phyloP scores from a whole-genome alignment of 1,140 invertebrate species.

The Rhysida immarginata region DNA sequence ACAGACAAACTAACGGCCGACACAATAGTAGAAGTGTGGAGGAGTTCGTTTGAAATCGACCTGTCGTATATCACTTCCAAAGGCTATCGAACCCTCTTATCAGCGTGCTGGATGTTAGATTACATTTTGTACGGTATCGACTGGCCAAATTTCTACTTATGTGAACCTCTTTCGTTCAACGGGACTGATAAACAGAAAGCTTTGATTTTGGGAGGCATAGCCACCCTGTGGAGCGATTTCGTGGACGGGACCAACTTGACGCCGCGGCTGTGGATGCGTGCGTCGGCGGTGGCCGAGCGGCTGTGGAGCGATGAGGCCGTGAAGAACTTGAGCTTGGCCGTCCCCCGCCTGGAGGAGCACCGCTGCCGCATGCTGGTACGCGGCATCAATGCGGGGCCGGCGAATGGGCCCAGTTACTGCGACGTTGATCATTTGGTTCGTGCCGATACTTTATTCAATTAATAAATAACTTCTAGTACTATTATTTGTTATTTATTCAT shows the following conservation, averaged over 20 bases:
- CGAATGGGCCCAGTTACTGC: conserved; percentile 32
- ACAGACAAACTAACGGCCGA: conserved; percentile 39
- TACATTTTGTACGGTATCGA: conserved; percentile 23
- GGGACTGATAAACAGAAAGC: conserved; percentile 23
- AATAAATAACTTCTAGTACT: too few relatives aligned
- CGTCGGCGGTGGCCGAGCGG: conserved; percentile 64
- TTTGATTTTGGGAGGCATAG: conserved; percentile 62
- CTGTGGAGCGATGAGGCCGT: conserved; percentile 52
- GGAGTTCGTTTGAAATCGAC: not conserved
- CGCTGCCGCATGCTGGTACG: conserved; percentile 53
- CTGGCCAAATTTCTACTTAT: not conserved
- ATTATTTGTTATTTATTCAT: too few relatives aligned
- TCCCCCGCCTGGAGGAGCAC: conserved; percentile 29
- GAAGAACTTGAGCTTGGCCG: conserved; percentile 31
- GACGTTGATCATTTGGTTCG: conserved; percentile 16
- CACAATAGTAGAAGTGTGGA: conserved; percentile 64
- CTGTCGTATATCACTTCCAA: conserved; percentile 29
- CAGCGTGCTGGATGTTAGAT: conserved; percentile 75
- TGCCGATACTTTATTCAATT: too few relatives aligned
- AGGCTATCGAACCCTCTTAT: conserved; percentile 49
- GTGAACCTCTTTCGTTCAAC: not conserved
- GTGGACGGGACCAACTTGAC: conserved; percentile 51
- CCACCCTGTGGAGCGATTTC: conserved; percentile 80
- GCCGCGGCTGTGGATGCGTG: conserved; percentile 55
- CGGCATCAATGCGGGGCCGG: conserved; percentile 52